A percentile compares a stretch with the other conserved stretches of the same genome.
Conservation (phyloP, 2,888 invertebrate genomes). For the Tineola bisselliella region DNA sequence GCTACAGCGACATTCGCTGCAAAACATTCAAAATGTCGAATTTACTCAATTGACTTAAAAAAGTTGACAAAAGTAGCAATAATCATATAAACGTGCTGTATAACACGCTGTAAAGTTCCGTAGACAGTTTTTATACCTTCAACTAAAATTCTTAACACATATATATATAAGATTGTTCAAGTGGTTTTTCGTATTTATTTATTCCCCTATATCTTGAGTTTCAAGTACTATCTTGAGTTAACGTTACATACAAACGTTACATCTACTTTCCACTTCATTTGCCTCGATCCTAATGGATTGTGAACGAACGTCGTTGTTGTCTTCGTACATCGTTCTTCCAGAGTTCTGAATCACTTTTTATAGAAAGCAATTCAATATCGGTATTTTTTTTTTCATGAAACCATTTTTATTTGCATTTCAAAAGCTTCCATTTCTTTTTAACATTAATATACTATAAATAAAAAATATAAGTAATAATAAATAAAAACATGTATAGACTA, state of each 20-base stretch:
- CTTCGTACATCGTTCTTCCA: conserved; percentile 22
- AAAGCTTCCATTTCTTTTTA: not conserved
- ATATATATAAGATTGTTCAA: too few relatives aligned
- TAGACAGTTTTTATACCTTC: too few relatives aligned
- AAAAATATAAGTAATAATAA: too few relatives aligned
- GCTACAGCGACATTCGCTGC: too few relatives aligned
- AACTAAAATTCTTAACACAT: too few relatives aligned
- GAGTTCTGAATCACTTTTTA: not conserved
- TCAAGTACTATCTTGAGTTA: not conserved
- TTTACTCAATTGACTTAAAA: too few relatives aligned
- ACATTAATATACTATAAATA: too few relatives aligned
- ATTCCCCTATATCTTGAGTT: not conserved
- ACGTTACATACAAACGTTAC: conserved; percentile 7
- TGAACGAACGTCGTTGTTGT: conserved; percentile 44
- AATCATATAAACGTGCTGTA: too few relatives aligned
- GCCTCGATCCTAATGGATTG: conserved; percentile 56
- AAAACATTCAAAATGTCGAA: too few relatives aligned
- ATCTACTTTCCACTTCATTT: conserved; percentile 60
- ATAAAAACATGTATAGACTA: too few relatives aligned
- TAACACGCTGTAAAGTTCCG: too few relatives aligned
- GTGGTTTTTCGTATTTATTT: not conserved
- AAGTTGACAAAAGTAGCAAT: too few relatives aligned
- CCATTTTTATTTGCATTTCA: not conserved
- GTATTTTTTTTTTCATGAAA: not conserved
- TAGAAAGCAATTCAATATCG: not conserved